phyloP scores from a whole-genome alignment of 2,113 vertebrate species.

The Epinephelus moara region DNA sequence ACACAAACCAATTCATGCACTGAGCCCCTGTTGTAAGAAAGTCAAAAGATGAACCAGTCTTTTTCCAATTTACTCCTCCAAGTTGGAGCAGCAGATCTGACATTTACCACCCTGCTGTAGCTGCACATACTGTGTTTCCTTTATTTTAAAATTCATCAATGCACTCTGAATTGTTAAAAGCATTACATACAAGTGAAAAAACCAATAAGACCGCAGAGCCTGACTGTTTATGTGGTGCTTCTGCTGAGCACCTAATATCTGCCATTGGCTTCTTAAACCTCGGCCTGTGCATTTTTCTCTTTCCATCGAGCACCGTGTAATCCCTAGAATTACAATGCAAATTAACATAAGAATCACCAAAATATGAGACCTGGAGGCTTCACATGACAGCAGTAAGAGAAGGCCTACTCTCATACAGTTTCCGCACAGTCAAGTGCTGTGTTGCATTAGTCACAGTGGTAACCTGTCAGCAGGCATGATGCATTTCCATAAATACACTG shows the following conservation, averaged over 20 bases:
- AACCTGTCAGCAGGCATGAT: slow-evolving; percentile 29
- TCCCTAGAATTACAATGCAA: slow-evolving; percentile 35
- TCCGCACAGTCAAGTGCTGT: slow-evolving; percentile 19
- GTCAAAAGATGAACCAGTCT: neutral
- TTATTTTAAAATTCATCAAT: neutral
- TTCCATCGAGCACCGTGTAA: neutral
- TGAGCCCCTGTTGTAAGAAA: neutral
- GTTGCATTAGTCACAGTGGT: slow-evolving; percentile 40
- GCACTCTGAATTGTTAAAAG: slow-evolving; percentile 10
- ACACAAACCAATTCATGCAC: neutral
- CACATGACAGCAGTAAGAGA: slow-evolving; percentile 21
- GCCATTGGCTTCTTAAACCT: slow-evolving; percentile 12
- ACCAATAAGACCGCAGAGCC: neutral
- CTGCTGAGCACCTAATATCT: slow-evolving; percentile 31
- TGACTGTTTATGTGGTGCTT: slow-evolving; percentile 18
- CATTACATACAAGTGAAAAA: slow-evolving; percentile 2
- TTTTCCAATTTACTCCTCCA: slow-evolving; percentile 2
- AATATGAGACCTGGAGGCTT: neutral
- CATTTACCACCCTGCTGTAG: neutral
- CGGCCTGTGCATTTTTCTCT: neutral
- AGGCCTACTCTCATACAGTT: slow-evolving; percentile 30
- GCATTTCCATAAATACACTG: slow-evolving; percentile 56
- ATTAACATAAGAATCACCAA: slow-evolving; percentile 32
- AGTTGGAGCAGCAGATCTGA: neutral
- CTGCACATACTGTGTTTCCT: neutral